Base-by-base conservation (phyloP, 2,113 vertebrate species). In the Macaca nemestrina region DNA sequence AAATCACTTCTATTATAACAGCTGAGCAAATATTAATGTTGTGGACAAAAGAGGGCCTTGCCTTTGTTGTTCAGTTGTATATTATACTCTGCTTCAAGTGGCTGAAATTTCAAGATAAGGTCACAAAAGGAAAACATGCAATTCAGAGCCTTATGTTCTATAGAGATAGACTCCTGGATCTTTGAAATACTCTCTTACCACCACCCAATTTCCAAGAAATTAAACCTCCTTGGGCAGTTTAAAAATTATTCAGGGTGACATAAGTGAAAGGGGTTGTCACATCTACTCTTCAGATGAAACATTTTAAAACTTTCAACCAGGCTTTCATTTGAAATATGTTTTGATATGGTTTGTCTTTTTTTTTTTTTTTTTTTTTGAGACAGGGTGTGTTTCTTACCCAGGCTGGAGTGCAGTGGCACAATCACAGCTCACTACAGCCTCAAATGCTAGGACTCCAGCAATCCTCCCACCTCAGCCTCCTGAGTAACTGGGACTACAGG, bases 31-130 rank as follows among this genome's bases (percentile, higher is more conserved):
- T 59, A 52, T 79, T 43, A 67, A 50, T 8, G 5, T 3, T 20
- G 27, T 23, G 45, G 64, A 87, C 72, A 43, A 64, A 75, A 16
- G 52, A 43, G 6, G 30, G 23, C 25, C 57, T 43, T 64, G 91
- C 23, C 80, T 11, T 23, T 57, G 64, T 64, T 43, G 5, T 14
- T 43, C 30, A 30, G 67, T n/a, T 85, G 55, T 87, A 35, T 32
- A 6, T 23, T 78, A 20, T 6, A 18, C 50, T 79, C 79, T 30
- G 79, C 75, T 75, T 57, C 14, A 67, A 61, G 88, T 6, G 79
- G 88, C 85, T 75, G 88, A 64, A 70, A 75, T 79, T 55, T 78
- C 87, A 55, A 96, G 94, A 64, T 70, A 80, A 95, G 68, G 43
- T 25, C 70, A 17, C 68, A 25, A 20, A 73, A 75, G 67, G 48